These are phyloP conservation scores for Perca flavescens DNA, from an alignment of 2,113 vertebrate species.

Conservation along the genomic window DNA sequence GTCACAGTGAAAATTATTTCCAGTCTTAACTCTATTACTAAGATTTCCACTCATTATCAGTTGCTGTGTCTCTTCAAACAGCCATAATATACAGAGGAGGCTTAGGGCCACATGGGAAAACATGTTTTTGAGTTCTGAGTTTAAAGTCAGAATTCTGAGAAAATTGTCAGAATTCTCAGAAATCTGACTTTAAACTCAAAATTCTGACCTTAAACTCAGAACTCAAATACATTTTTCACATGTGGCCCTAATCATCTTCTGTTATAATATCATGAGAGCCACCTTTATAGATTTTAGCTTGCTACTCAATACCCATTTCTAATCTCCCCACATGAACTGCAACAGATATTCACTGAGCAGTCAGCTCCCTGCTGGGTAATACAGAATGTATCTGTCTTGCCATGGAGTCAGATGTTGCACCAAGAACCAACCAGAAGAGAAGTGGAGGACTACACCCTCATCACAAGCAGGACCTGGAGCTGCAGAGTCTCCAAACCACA, in stretches of 20 bases:
- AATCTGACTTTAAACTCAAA: too few relatives aligned
- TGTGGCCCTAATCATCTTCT: too few relatives aligned
- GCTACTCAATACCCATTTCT: not conserved
- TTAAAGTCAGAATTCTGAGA: too few relatives aligned
- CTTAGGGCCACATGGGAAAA: too few relatives aligned
- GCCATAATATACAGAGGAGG: too few relatives aligned
- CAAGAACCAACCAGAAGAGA: not conserved
- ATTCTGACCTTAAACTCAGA: too few relatives aligned
- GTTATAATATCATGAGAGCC: not conserved
- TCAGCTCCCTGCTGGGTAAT: not conserved
- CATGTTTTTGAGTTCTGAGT: too few relatives aligned
- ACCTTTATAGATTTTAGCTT: not conserved
- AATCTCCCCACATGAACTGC: not conserved
- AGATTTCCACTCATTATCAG: not conserved
- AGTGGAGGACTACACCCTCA: not conserved
- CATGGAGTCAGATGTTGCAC: not conserved
- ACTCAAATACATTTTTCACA: too few relatives aligned
- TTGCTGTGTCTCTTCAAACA: not conserved
- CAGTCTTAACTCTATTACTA: not conserved
- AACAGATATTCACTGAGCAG: not conserved
- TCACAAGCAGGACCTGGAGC: slow-evolving; percentile 7
- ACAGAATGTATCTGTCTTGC: not conserved
- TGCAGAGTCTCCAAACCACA: slow-evolving; percentile 1
- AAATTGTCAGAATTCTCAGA: too few relatives aligned
- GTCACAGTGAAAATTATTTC: not conserved